Evolutionary conservation across 2,797 vertebrate species (phyloP).

Genomic region (Dromococcyx pavoninus): DNA sequence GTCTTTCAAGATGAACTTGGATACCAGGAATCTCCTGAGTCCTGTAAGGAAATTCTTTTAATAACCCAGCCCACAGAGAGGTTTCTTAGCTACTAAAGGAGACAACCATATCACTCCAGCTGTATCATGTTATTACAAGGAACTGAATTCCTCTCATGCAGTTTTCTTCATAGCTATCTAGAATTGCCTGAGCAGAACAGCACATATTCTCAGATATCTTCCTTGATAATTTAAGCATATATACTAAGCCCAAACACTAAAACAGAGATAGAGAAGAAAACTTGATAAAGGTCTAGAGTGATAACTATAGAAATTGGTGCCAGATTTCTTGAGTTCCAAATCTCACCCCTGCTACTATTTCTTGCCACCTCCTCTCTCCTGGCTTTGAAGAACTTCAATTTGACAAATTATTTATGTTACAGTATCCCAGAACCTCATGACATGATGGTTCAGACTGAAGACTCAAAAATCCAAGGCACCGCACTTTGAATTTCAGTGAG

Average conservation of each 20-base stretch:
- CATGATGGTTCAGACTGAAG: background rate
- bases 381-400: background rate
- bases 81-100: background rate
- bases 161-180: background rate
- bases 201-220: background rate
- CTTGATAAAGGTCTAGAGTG: background rate
- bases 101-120: background rate
- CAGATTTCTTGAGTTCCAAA: background rate
- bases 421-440: background rate
- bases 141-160: background rate
- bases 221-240: background rate
- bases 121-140: background rate
- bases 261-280: background rate
- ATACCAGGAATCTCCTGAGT: slow-evolving; percentile 48
- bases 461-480: background rate
- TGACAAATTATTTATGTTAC: background rate
- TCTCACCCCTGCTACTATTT: background rate
- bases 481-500: background rate
- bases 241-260: background rate
- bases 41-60: slow-evolving; percentile 54
- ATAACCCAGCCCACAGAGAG: slow-evolving; percentile 19
- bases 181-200: background rate
- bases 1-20: background rate
- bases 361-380: background rate
- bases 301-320: background rate